These are phyloP conservation scores for Dipodomys ordii DNA, from an alignment of 2,113 vertebrate species.

Conservation along the genomic window DNA sequence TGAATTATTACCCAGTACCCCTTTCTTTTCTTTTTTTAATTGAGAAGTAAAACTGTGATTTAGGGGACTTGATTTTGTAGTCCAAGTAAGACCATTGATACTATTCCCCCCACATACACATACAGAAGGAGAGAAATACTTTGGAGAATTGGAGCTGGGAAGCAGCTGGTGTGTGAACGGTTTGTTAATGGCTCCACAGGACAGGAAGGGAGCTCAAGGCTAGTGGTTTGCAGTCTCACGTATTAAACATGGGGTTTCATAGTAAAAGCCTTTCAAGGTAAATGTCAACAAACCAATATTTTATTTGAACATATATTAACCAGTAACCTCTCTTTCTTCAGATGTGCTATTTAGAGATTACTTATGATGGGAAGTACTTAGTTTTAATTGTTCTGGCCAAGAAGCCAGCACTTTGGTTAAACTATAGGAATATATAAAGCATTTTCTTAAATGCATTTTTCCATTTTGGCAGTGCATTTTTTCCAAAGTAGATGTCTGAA, in stretches of 20 bases:
- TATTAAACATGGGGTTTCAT: neutral
- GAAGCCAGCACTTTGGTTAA: neutral
- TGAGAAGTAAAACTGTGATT: neutral
- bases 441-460: neutral
- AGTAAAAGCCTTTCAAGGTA: slow-evolving; percentile 13
- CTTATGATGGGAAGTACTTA: neutral
- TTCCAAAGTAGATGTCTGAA: neutral
- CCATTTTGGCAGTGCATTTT: slow-evolving; percentile 56
- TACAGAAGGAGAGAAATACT: neutral
- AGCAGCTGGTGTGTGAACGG: neutral
- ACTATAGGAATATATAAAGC: neutral
- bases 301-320: neutral
- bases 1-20: neutral
- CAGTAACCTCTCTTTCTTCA: neutral
- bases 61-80: slow-evolving; percentile 18
- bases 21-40: neutral
- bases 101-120: neutral
- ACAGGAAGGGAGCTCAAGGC: neutral
- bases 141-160: too few relatives aligned
- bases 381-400: neutral
- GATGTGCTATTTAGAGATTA: neutral
- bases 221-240: neutral
- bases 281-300: slow-evolving; percentile 8
- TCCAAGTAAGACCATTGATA: neutral
- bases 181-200: neutral